Evolutionary conservation across 2,888 invertebrate species (phyloP), one percentile per base, ranked within the genome.

Genomic region (Bedellia somnulentella): DNA sequence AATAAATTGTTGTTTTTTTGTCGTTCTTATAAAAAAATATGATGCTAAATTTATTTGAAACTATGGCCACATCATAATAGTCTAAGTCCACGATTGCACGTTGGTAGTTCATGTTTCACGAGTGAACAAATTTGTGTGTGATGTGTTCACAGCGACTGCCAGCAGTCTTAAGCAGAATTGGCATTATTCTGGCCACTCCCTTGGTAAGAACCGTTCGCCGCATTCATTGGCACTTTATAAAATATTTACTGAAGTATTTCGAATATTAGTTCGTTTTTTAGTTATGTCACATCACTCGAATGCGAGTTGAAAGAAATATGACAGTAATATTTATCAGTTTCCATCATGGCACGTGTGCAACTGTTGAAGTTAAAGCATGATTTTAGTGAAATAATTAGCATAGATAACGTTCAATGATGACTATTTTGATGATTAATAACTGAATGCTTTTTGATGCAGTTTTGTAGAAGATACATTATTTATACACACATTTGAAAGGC

Each of bases 151-250:
- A 91, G 91, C 90, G 90, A 81, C 88, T 91, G 81, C 91, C 91
- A 81, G 90, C 90, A 83, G 90, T 91, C 80, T 88, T 91, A 84
- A 90, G 88, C 88, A 87, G 91, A 85, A 90, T 91, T 86, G 91
- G 91, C 86, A 89, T 91, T 80, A 89, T 91, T 83, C 88, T 91
- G 87, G 90, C 90, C 86, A 90, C 89, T 85, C 90, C 91, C 79
- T 84, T 91, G 90, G 90, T 91, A 91, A 91, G 91, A 70, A 66
- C 48, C 30, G 54, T 63, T 61, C 64, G 75, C 75, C 71, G 50
- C 59, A 50, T 54, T 57, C 70, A 70, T 62, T 63, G 73, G 71
- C 73, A 71, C 67, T 49, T 51, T 63, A 67, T 58, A 37, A 53
- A 55, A 42, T 52, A 79, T 40, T 45, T 34, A 49, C 57, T 60